phyloP scores from a whole-genome alignment of 2,888 invertebrate species.

The Pyrochroa serraticornis region DNA sequence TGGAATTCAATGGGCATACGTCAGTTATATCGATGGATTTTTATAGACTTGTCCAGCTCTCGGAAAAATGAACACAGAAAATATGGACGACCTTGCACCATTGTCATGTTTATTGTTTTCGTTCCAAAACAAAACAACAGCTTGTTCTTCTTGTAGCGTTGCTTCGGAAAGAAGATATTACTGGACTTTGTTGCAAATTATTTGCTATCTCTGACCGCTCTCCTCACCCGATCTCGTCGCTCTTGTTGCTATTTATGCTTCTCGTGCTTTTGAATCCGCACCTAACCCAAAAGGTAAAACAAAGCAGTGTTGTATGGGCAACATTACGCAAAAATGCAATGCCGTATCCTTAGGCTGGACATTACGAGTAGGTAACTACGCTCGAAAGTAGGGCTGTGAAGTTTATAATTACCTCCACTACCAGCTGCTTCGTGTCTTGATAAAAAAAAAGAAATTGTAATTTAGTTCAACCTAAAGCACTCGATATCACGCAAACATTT shows the following conservation, averaged over 20 bases:
- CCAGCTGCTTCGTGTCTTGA: no score
- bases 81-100: slow-evolving; percentile 51
- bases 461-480: no score
- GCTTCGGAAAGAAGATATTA: slow-evolving; percentile 48
- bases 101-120: slow-evolving; percentile 49
- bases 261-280: slow-evolving; percentile 2
- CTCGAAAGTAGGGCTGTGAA: no score
- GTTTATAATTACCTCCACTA: no score
- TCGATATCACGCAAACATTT: no score
- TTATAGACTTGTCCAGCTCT: slow-evolving; percentile 40
- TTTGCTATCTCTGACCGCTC: slow-evolving; percentile 40
- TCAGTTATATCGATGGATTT: slow-evolving; percentile 44
- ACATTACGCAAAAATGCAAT: neutral
- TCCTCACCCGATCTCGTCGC: slow-evolving; percentile 12
- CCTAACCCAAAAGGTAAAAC: slow-evolving; percentile 3
- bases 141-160: slow-evolving; percentile 42
- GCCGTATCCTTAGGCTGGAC: no score
- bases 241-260: slow-evolving; percentile 17
- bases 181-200: slow-evolving; percentile 45
- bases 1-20: slow-evolving; percentile 44
- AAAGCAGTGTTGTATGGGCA: slow-evolving; percentile 7
- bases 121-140: slow-evolving; percentile 44
- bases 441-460: no score
- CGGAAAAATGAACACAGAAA: slow-evolving; percentile 44
- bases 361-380: no score